Percentiles rank a stretch among this genome's conserved stretches.
Conservation (phyloP, 2,888 invertebrate species). For the Tiliacea citrago region DNA sequence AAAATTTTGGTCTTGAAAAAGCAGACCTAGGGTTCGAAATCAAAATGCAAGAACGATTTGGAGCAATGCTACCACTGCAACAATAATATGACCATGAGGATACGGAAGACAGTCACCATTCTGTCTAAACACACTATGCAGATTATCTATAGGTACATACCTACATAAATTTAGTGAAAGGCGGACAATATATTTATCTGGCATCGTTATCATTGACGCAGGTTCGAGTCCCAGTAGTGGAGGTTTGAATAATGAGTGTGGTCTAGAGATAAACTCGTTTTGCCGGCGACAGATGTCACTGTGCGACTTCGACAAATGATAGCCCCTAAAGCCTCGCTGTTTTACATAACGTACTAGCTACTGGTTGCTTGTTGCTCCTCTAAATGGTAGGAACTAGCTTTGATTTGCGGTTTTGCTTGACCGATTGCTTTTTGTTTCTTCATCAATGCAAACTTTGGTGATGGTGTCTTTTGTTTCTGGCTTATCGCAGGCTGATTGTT, state of each 20-base stretch:
- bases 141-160: constrained; percentile 49
- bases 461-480: constrained; percentile 14
- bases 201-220: constrained; percentile 69
- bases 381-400: constrained; percentile 30
- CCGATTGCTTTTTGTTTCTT: constrained; percentile 20
- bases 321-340: constrained; percentile 72
- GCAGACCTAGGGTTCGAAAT: background rate
- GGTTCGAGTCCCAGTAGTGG: constrained; percentile 76
- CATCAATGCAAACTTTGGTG: background rate
- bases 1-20: background rate
- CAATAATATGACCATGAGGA: constrained; percentile 55
- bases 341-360: constrained; percentile 67
- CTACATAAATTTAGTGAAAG: constrained; percentile 69
- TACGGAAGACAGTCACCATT: constrained; percentile 59
- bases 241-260: constrained; percentile 81
- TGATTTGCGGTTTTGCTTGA: constrained; percentile 30
- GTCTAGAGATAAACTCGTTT: constrained; percentile 82
- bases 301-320: constrained; percentile 82
- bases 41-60: constrained; percentile 1
- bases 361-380: constrained; percentile 37
- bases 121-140: constrained; percentile 48
- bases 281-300: constrained; percentile 82
- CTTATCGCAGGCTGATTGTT: background rate
- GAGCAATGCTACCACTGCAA: constrained; percentile 4
- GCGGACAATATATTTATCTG: constrained; percentile 69